Evolutionary conservation across 2,113 vertebrate genomes (phyloP), one percentile per base, ranked within the genome.

Genomic region (Datnioides undecimradiatus): DNA sequence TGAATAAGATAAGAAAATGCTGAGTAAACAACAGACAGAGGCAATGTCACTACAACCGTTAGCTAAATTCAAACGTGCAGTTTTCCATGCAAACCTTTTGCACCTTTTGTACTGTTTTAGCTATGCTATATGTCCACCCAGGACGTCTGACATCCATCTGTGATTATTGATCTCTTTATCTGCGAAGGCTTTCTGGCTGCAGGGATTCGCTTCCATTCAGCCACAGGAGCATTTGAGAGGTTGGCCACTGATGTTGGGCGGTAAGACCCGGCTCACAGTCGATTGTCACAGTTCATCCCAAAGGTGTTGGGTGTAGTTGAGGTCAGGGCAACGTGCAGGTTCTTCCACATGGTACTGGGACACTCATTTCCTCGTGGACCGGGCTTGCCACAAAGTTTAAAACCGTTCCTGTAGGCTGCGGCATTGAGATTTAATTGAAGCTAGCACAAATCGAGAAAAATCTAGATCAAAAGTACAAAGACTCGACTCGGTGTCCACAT

Each of bases 231-330:
- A n/a, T 54, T 19, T 10, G 13, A 25, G 5, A 49, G 33, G 55
- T 33, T 0, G 25, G 8, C 12, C 23, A 16, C 17, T 34, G 51
- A 34, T 25, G 38, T 51, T 21, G 16, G 25, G 16, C 9, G 16
- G 54, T 52, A 62, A 45, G 46, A 16, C 31, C 73, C 34, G 68
- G 38, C 58, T 83, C 62, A 41, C 0, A n/a, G 46, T 54, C 2
- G n/a, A 14, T 19, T 6, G 52, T 78, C 59, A n/a, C 52, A 29
- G 17, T 54, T 81, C 76, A 58, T 71, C 52, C 54, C 33, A 27
- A 65, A 84, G 52, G 57, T 84, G 55, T 48, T 71, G 29, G 3
- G 71, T 60, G 8, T 21, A 45, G 49, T 52, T 62, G 36, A 41
- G 64, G 63, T 73, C 43, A 55, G 52, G 57, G 17, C 9, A 69